Evolutionary conservation across 1,140 invertebrate genomes (phyloP).

Genomic region (Drosophila miranda): DNA sequence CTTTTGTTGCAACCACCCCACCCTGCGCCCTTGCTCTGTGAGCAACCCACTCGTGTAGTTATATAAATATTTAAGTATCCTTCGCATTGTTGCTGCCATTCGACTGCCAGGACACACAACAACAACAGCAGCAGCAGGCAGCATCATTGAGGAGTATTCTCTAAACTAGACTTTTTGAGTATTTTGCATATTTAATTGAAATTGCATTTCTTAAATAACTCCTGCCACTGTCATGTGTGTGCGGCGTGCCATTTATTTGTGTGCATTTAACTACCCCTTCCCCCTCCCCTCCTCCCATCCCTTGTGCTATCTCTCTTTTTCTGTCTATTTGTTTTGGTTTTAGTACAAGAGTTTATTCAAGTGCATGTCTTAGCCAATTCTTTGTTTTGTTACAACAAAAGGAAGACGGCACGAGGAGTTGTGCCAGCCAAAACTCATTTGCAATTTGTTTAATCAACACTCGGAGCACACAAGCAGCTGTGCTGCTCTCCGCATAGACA

Average conservation of each 20-base stretch:
- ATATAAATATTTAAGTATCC: slow-evolving; percentile 80
- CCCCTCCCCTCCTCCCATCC: background rate
- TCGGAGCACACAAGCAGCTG: slow-evolving; percentile 55
- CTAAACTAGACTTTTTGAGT: slow-evolving; percentile 80
- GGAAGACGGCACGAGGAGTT: slow-evolving; percentile 11
- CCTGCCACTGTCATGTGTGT: slow-evolving; percentile 61
- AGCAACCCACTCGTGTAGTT: slow-evolving; percentile 28
- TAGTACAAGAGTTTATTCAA: slow-evolving; percentile 75
- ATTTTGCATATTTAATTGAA: slow-evolving; percentile 81
- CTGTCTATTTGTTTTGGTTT: slow-evolving; percentile 71
- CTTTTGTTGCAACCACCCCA: slow-evolving; percentile 49
- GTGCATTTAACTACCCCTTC: slow-evolving; percentile 56
- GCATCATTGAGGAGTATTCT: slow-evolving; percentile 50
- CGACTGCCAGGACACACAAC: background rate
- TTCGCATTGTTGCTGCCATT: slow-evolving; percentile 61
- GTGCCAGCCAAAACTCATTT: slow-evolving; percentile 65
- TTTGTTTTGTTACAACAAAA: slow-evolving; percentile 62
- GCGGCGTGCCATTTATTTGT: slow-evolving; percentile 67
- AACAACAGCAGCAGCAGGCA: too few relatives aligned
- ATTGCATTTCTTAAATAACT: slow-evolving; percentile 81
- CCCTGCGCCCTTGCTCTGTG: background rate
- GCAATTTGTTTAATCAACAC: slow-evolving; percentile 81
- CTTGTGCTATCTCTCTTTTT: background rate
- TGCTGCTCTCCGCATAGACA: slow-evolving; percentile 13
- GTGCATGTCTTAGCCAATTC: slow-evolving; percentile 74